phyloP scores from a whole-genome alignment of 2,797 vertebrate species.

The Acipenser ruthenus region DNA sequence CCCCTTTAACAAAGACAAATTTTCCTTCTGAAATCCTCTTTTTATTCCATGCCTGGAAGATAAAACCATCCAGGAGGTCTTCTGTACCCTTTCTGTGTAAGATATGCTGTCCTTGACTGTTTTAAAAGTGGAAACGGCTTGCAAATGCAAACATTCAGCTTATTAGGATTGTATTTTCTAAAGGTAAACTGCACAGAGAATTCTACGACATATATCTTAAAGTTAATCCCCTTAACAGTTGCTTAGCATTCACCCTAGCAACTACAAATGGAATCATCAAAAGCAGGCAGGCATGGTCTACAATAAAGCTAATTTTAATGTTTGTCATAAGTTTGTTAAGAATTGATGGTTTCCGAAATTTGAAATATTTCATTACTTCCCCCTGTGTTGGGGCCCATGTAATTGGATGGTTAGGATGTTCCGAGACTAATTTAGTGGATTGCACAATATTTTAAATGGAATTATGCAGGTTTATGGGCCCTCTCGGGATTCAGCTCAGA shows the following conservation, averaged over 20 bases:
- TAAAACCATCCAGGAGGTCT: constrained; percentile 84
- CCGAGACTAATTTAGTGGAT: constrained; percentile 84
- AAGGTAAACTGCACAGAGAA: constrained; percentile 40
- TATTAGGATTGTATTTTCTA: no score
- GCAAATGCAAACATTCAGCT: no score
- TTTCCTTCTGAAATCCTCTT: constrained; percentile 73
- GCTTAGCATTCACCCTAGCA: constrained; percentile 49
- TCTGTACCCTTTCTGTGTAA: constrained; percentile 79
- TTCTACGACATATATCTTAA: constrained; percentile 24
- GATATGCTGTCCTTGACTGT: constrained; percentile 53
- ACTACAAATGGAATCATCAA: constrained; percentile 48
- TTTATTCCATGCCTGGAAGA: constrained; percentile 79
- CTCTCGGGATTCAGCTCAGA: constrained; percentile 80
- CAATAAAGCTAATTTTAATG: constrained; percentile 72
- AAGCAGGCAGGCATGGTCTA: constrained; percentile 42
- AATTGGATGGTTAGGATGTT: constrained; percentile 92
- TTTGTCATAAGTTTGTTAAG: constrained; percentile 76
- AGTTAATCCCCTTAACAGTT: constrained; percentile 37
- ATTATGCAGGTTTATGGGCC: constrained; percentile 86
- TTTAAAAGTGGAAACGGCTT: no score
- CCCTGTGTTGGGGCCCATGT: constrained; percentile 77
- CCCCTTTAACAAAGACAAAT: constrained; percentile 97
- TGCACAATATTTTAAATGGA: constrained; percentile 85
- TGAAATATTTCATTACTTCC: constrained; percentile 81
- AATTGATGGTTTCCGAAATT: constrained; percentile 66